Percentiles rank a stretch among this genome's conserved stretches.
Evolutionary conservation across 2,113 vertebrate genomes (phyloP).

Genomic region (Cryptotis parvus): DNA sequence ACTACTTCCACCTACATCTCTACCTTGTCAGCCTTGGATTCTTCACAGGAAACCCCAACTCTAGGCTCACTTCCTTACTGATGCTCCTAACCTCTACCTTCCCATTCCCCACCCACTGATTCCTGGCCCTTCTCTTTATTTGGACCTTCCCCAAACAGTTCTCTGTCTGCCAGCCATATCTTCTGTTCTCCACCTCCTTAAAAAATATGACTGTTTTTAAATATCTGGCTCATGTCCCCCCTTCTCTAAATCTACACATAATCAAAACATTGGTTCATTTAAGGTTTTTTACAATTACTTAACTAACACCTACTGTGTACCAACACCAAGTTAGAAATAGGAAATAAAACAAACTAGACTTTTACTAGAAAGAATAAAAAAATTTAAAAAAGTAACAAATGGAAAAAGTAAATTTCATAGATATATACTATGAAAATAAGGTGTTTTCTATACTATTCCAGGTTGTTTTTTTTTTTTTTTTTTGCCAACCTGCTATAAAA

Average conservation of each 20-base stretch:
- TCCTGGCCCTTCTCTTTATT: neutral
- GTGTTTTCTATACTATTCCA: conserved; percentile 35
- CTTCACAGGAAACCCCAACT: neutral
- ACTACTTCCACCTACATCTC: neutral
- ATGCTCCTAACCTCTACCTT: neutral
- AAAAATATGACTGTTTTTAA: neutral
- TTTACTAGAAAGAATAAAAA: neutral
- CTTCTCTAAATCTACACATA: neutral
- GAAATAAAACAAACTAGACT: neutral
- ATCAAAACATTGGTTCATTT: conserved; percentile 25
- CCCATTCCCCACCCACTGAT: too few species aligned
- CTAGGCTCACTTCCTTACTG: neutral
- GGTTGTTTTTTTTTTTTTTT: too few species aligned
- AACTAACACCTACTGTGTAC: neutral
- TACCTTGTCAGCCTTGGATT: too few species aligned
- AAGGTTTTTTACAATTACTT: conserved; percentile 4
- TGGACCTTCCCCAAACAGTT: neutral
- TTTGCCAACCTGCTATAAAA: conserved; percentile 48
- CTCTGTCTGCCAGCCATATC: neutral
- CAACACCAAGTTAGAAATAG: neutral
- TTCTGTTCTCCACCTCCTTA: neutral
- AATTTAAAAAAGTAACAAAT: neutral
- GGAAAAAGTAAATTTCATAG: conserved; percentile 14
- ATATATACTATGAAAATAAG: conserved; percentile 29
- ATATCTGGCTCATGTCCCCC: neutral